These are phyloP conservation scores for Oxygymnocypris stewartii DNA, from an alignment of 2,113 vertebrate genomes.

Conservation along the genomic window DNA sequence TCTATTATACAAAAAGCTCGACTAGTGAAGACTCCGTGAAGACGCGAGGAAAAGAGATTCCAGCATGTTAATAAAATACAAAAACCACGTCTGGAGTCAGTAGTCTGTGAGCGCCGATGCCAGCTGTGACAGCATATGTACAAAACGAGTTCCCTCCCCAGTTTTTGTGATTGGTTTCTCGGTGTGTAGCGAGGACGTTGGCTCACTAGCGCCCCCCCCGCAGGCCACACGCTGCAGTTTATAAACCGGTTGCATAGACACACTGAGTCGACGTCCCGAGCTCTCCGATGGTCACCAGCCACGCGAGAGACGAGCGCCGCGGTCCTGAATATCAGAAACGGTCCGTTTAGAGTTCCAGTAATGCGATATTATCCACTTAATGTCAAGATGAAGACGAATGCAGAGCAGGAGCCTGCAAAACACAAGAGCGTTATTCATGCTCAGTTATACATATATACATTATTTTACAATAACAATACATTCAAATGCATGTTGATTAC, in stretches of 20 bases:
- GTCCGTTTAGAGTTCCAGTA: conserved; percentile 61
- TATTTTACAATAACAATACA: too few species aligned
- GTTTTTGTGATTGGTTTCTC: conserved; percentile 56
- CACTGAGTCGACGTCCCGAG: conserved; percentile 90
- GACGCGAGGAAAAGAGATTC: conserved; percentile 60
- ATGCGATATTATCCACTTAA: conserved; percentile 72
- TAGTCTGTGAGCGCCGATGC: conserved; percentile 90
- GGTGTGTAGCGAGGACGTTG: conserved; percentile 67
- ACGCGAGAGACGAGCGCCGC: conserved; percentile 86
- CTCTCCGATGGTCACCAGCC: conserved; percentile 90
- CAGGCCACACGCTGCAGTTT: conserved; percentile 85
- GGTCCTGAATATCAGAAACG: conserved; percentile 98
- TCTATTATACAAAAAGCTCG: conserved; percentile 90
- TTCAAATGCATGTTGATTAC: too few species aligned
- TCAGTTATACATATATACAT: too few species aligned
- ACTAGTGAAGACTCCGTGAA: conserved; percentile 84
- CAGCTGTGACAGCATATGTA: conserved; percentile 92
- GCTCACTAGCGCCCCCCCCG: conserved; percentile 71
- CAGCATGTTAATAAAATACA: conserved; percentile 84
- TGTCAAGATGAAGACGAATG: conserved; percentile 95
- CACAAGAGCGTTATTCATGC: not conserved
- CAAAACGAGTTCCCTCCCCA: conserved; percentile 81
- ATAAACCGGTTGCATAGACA: conserved; percentile 98
- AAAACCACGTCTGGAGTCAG: conserved; percentile 86
- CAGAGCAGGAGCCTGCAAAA: conserved; percentile 88